phyloP scores from a whole-genome alignment of 64 coral and sea anemone genomes.

The Astreopora myriophthalma region DNA sequence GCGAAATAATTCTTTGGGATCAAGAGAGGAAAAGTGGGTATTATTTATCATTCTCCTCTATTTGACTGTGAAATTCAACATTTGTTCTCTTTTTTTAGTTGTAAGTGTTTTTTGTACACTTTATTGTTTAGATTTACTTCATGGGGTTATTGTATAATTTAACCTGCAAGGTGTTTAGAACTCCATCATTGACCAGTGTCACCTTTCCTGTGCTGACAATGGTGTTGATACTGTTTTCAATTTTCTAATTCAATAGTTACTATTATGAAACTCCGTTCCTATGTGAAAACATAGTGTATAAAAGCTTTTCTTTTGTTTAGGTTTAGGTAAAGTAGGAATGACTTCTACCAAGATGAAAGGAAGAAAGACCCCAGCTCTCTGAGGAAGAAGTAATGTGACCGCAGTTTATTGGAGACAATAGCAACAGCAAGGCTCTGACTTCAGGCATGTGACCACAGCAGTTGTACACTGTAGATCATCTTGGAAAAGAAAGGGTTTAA shows the following conservation, averaged over 20 bases:
- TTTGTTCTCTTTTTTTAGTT: not conserved
- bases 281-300: not conserved
- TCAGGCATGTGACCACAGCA: not conserved
- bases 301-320: not conserved
- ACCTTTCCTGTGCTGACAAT: not conserved
- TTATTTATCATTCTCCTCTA: not conserved
- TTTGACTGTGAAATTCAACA: not conserved
- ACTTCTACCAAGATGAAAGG: not conserved
- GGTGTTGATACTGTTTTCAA: not conserved
- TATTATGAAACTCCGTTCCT: not conserved
- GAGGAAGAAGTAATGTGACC: not conserved
- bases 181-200: not conserved
- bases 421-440: conserved; percentile 40
- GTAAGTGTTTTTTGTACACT: not conserved
- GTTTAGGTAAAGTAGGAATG: conserved; percentile 3
- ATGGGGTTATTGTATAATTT: no score
- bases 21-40: conserved; percentile 14
- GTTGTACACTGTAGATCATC: not conserved
- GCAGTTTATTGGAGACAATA: not conserved
- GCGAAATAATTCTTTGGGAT: conserved; percentile 10
- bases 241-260: not conserved
- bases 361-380: not conserved
- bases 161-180: not conserved
- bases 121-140: not conserved
- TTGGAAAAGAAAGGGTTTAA: not conserved